phyloP scores from a whole-genome alignment of 2,888 invertebrate species.

The Nomada goodeniana region DNA sequence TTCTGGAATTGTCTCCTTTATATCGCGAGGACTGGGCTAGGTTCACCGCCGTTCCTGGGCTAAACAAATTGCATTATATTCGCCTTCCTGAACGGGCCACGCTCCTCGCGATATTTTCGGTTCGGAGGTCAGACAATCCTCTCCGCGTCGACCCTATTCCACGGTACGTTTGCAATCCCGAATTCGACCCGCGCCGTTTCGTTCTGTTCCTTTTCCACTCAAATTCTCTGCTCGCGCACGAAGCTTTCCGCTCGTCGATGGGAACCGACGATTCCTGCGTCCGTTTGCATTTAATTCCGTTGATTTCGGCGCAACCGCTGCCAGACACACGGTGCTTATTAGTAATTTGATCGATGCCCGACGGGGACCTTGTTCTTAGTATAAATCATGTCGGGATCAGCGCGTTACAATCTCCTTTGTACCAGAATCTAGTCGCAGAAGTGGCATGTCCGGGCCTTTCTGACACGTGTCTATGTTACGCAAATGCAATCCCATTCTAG shows the following conservation, averaged over 20 bases:
- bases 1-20: conserved; percentile 71
- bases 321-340: neutral
- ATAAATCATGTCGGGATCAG: conserved; percentile 21
- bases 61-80: conserved; percentile 71
- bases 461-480: conserved; percentile 60
- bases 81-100: conserved; percentile 16
- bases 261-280: no score
- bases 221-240: neutral
- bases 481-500: conserved; percentile 62
- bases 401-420: conserved; percentile 33
- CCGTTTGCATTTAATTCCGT: neutral
- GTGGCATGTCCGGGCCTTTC: conserved; percentile 57
- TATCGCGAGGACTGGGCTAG: conserved; percentile 61
- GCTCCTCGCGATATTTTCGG: conserved; percentile 49
- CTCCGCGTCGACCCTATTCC: conserved; percentile 40
- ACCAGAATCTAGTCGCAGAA: conserved; percentile 35
- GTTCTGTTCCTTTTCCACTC: neutral
- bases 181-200: conserved; percentile 35
- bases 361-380: conserved; percentile 12
- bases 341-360: neutral
- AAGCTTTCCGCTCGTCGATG: neutral
- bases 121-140: conserved; percentile 38
- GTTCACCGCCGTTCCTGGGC: conserved; percentile 55
- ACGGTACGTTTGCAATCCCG: conserved; percentile 43
- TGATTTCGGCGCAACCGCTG: neutral